Base-by-base conservation (phyloP, 2,888 invertebrate genomes). In the Lasius fuliginosus region DNA sequence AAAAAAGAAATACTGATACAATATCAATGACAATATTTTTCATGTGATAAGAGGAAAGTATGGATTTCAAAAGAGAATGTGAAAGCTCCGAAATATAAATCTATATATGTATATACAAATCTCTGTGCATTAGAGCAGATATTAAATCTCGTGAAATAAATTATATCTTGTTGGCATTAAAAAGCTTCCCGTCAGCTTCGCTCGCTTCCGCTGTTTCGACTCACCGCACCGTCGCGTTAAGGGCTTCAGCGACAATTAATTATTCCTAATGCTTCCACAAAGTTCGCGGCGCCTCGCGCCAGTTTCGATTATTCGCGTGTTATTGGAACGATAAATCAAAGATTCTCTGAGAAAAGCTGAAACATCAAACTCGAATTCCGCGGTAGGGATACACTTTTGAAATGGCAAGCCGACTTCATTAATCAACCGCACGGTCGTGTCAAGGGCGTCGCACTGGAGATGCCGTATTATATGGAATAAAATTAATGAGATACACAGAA, bases 401-500 rank as follows among this genome's bases (percentile, higher is more conserved):
- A 90, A 91, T 84, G 85, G 92, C 92, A 92, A 93, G 93, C 93
- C 92, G 92, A 88, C 92, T 92, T 93, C 94, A 95, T 95, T 95
- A 95, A 95, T 95, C 94, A 95, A 92, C 86, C 88, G 83, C 85
- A 85, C 85, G 79, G 83, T 74, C 83, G 74, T 69, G 81, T 71
- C 58, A 84, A 73, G 85, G 69, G 71, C 82, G 75, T 64, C 68
- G 85, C 76, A 42, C 77, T 18, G 42, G 82, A 84, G 82, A 84
- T 84, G 79, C 83, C 84, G 88, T 94, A 94, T 94, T 94, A 94
- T 94, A 94, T 94, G 92, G 93, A 94, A 94, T 94, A 93, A 94
- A 94, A 95, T 95, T 95, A 95, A 95, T 95, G 95, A 94, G 94
- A 94, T 95, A 95, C 94, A 95, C 92, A 93, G 94, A 94, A 95